Conservation (phyloP, 2,888 invertebrate genomes). For the Cacoxenus indagator region DNA sequence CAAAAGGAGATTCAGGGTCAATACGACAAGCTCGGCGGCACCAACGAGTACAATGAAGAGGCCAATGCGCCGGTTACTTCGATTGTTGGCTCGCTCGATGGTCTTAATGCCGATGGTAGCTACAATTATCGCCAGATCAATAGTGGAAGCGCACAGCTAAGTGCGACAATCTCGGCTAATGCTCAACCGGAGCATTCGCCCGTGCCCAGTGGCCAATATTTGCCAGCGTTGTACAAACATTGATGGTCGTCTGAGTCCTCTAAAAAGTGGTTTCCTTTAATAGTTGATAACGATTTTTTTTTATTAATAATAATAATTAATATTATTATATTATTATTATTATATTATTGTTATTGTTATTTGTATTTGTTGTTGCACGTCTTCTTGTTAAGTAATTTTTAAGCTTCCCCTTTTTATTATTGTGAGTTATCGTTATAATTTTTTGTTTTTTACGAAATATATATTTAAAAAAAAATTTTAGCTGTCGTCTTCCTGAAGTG, state of each 20-base stretch:
- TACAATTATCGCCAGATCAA: conserved; percentile 61
- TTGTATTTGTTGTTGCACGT: conserved; percentile 24
- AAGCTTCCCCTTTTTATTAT: conserved; percentile 21
- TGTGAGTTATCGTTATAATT: too few relatives aligned
- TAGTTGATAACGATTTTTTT: too few relatives aligned
- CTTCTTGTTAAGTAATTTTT: conserved; percentile 55
- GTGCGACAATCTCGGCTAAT: background rate
- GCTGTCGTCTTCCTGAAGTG: background rate
- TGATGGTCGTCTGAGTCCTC: too few relatives aligned
- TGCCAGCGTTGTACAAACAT: conserved; percentile 52
- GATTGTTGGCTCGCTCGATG: conserved; percentile 62
- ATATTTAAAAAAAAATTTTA: too few relatives aligned
- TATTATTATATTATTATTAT: too few relatives aligned
- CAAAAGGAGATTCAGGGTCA: conserved; percentile 69
- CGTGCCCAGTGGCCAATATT: conserved; percentile 52
- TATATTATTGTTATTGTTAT: too few relatives aligned
- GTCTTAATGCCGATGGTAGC: conserved; percentile 63
- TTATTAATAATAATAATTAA: too few relatives aligned
- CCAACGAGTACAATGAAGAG: conserved; percentile 63
- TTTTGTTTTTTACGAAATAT: background rate
- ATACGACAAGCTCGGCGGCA: conserved; percentile 66
- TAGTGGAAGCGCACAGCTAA: conserved; percentile 25
- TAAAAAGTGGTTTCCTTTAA: background rate
- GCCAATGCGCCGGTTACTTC: conserved; percentile 62
- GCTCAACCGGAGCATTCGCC: conserved; percentile 21